Base-by-base conservation (phyloP, 1,140 invertebrate genomes). In the Trachelipus rathkii region DNA sequence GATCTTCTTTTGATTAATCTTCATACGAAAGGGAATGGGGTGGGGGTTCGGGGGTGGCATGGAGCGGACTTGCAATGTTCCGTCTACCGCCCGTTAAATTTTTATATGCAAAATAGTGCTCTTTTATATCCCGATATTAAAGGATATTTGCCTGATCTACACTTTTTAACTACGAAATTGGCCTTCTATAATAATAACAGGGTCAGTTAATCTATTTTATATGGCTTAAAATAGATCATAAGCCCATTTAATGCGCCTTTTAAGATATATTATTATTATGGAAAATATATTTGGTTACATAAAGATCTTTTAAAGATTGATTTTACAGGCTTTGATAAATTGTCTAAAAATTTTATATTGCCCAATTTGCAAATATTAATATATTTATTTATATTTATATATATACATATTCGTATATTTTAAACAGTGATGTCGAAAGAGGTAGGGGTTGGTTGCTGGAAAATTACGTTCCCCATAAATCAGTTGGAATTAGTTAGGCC, bases 241-340 rank as follows among this genome's bases (percentile, higher is more conserved):
- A 60, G 50, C 19, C 50, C 19, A 60, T 60, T 15, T 19, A 19
- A 13, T 60, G 2, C 50, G 50, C 19, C 50, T 60, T 19, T 60
- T 33, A 33, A 33, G 33, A 33, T 33, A 33, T 33, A 33, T 13
- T 60, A 19, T 60, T 60, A 60, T 60, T 60, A 60, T 15, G 19
- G 50, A 60, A 60, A 15, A 60, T 60, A 60, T 60, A 60, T 60
- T 60, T 60, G 50, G 50, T 60, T 60, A 60, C 50, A 60, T 60
- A 60, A 60, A 60, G 19, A 13, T 60, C 50, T 13, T 60, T 33
- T 15, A 60, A 60, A 60, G 11, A 60, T 60, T 60, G 50, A 60
- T 60, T 60, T 60, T 60, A 33, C 19, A 60, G 11, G 11, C 19
- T 60, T 15, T 60, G 50, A 60, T 60, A 60, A 60, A 60, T 60